A percentile compares a stretch with the other conserved stretches of the same genome.
Evolutionary conservation across 2,888 invertebrate species (phyloP).

Genomic region (Anthoptus insignis): DNA sequence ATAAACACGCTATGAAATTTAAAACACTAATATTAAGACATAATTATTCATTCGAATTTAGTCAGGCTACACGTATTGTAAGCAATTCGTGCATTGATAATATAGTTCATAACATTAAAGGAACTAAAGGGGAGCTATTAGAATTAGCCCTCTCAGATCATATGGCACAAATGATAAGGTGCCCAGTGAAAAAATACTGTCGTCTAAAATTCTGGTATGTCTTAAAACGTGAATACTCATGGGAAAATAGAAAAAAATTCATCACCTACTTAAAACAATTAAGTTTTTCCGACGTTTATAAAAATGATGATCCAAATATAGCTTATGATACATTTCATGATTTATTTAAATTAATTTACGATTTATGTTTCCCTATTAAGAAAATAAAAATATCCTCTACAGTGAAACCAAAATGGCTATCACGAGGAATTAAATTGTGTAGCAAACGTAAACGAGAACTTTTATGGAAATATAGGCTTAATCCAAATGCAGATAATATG

Average conservation of each 20-base stretch:
- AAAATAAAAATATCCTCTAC: not conserved
- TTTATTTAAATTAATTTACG: conserved; percentile 2
- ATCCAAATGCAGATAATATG: not conserved
- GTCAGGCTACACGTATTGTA: not conserved
- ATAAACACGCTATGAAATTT: not conserved
- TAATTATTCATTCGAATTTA: not conserved
- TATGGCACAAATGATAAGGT: conserved; percentile 1
- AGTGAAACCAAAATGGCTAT: conserved; percentile 3
- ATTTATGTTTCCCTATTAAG: conserved; percentile 6
- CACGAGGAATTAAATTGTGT: not conserved
- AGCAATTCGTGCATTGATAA: not conserved
- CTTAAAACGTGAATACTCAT: not conserved
- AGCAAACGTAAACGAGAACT: conserved; percentile 3
- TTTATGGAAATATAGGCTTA: not conserved
- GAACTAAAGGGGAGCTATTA: not conserved
- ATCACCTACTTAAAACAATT: not conserved
- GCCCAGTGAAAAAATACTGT: conserved; percentile 2
- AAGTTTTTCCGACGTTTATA: not conserved
- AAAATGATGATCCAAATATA: not conserved
- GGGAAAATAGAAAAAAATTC: conserved; percentile 1
- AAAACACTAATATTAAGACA: not conserved
- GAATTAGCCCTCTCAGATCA: conserved; percentile 14
- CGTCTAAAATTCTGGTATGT: conserved; percentile 7
- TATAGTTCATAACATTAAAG: not conserved
- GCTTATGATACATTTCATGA: not conserved